Evolutionary conservation across 2,888 invertebrate species (phyloP).

Genomic region (Ariolimax columbianus): DNA sequence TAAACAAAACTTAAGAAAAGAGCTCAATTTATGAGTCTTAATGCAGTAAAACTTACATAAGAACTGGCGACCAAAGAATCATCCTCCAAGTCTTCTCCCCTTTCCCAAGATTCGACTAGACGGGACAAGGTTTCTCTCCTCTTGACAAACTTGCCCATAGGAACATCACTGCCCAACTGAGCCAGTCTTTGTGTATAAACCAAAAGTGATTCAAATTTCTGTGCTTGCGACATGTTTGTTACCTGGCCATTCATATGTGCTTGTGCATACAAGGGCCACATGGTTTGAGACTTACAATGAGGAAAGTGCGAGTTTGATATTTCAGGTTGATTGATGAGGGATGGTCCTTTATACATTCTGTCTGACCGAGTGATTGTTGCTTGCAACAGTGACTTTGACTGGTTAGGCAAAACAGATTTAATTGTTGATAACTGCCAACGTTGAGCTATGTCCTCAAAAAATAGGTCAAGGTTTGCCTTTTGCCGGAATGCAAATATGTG

Average conservation of each 20-base stretch:
- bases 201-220: conserved; percentile 38
- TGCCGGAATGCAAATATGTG: conserved; percentile 39
- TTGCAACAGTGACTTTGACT: neutral
- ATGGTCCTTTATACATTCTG: neutral
- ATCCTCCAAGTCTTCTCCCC: conserved; percentile 37
- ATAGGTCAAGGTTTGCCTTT: conserved; percentile 9
- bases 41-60: conserved; percentile 18
- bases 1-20: neutral
- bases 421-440: conserved; percentile 35
- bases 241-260: conserved; percentile 30
- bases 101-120: conserved; percentile 33
- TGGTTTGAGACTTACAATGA: conserved; percentile 7
- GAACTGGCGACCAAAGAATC: conserved; percentile 5
- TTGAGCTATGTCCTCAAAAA: conserved; percentile 40
- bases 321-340: neutral
- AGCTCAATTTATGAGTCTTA: neutral
- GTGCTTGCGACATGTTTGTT: conserved; percentile 28
- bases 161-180: conserved; percentile 38
- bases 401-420: conserved; percentile 20
- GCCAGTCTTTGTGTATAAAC: conserved; percentile 39
- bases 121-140: conserved; percentile 25
- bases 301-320: conserved; percentile 17
- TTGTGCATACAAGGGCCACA: conserved; percentile 11
- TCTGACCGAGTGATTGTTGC: neutral
- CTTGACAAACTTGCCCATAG: conserved; percentile 31